These are phyloP conservation scores for Aramus guarauna DNA, from an alignment of 2,113 vertebrate genomes.

Conservation along the genomic window DNA sequence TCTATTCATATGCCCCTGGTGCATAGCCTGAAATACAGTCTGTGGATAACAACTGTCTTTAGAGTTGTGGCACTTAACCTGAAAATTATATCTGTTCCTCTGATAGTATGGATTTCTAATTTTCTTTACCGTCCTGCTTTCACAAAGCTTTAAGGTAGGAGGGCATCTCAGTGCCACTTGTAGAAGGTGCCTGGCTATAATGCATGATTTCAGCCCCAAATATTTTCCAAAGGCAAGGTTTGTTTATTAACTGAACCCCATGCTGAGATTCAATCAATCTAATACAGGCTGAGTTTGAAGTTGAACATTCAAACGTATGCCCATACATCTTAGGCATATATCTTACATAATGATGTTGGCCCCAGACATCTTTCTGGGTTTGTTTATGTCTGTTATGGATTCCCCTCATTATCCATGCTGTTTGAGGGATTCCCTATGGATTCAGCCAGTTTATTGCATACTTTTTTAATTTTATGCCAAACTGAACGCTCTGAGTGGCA, in stretches of 20 bases:
- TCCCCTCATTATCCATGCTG: constrained; percentile 89
- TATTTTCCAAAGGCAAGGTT: constrained; percentile 74
- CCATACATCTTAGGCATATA: constrained; percentile 78
- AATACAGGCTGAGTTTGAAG: constrained; percentile 75
- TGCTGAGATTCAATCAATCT: constrained; percentile 80
- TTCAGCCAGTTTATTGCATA: constrained; percentile 81
- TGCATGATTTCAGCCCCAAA: constrained; percentile 62
- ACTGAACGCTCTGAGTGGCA: constrained; percentile 62
- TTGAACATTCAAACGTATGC: constrained; percentile 77
- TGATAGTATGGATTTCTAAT: constrained; percentile 39
- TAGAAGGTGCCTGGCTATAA: constrained; percentile 63
- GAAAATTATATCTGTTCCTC: constrained; percentile 48
- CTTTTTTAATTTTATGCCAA: constrained; percentile 80
- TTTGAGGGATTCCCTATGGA: constrained; percentile 86
- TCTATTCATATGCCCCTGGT: constrained; percentile 29
- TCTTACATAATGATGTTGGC: constrained; percentile 84
- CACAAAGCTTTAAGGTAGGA: constrained; percentile 47
- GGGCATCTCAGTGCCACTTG: constrained; percentile 42
- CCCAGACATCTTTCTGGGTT: constrained; percentile 82
- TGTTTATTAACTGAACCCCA: constrained; percentile 80
- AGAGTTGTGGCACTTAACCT: constrained; percentile 45
- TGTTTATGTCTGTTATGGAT: constrained; percentile 92
- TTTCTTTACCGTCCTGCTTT: constrained; percentile 52
- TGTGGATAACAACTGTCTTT: constrained; percentile 39
- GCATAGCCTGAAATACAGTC: constrained; percentile 36